Base-by-base conservation (phyloP, 2,888 invertebrate genomes). In the Ochlodes sylvanus region DNA sequence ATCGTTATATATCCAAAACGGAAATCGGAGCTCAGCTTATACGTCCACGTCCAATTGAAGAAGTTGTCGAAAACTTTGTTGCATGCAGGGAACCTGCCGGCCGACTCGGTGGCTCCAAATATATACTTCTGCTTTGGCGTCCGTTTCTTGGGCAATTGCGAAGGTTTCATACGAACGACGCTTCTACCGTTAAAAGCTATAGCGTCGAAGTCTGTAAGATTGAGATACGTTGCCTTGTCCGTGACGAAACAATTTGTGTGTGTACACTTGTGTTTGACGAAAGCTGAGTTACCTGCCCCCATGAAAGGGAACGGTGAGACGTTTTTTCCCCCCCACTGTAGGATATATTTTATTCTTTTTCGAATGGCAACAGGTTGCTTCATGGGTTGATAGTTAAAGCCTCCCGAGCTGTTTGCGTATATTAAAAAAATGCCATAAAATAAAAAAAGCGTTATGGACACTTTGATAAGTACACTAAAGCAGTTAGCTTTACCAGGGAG, bases 31-130 rank as follows among this genome's bases (percentile, higher is more conserved):
- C 77, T 77, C 5, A 79, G 56, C 61, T 60, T 72, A 38, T 80
- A 81, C 0, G 79, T 81, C 79, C 78, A 79, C 5, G 80, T 80
- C 80, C 78, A 81, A 60, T 80, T 82, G 34, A 79, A 81, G 50
- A 32, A 86, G 3, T 73, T 71, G 42, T 91, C 77, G 1, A 82
- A 82, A 12, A 57, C 66, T 7, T 73, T 52, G 7, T 76, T 70
- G 44, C 84, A 85, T 0, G 79, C 63, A 0, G 84, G 82, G 69
- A 87, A 87, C 57, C 84, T 75, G 4, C 78, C 76, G 4, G 88
- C 68, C 1, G 90, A 87, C 71, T 90, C 90, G 68, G 84, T 85
- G 14, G 77, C 80, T 7, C 79, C 84, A 63, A 85, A 88, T 3
- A 83, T 83, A 69, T 81, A 89, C 56, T 88, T 89, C 69, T 89